Conservation (phyloP, 1,140 invertebrate genomes). For the Zeugodacus cucurbitae region DNA sequence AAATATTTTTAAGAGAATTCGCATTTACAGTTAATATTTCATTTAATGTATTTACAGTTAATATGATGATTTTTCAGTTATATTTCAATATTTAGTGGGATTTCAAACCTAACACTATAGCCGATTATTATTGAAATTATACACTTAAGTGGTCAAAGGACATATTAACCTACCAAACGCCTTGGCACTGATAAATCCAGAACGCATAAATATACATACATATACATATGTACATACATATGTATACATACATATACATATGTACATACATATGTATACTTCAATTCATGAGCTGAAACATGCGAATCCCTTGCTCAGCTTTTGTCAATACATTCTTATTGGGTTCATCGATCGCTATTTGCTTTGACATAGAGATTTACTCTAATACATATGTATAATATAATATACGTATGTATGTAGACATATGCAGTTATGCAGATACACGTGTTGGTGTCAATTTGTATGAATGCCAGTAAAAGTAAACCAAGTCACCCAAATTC, state of each 20-base stretch:
- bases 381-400: background rate
- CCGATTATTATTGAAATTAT: background rate
- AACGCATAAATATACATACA: background rate
- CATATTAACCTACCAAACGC: background rate
- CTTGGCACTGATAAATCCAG: background rate
- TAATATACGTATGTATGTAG: background rate
- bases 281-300: background rate
- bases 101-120: background rate
- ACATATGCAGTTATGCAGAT: background rate
- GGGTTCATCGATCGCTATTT: conserved; percentile 8
- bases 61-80: too few relatives aligned
- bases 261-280: background rate
- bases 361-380: background rate
- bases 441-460: too few relatives aligned
- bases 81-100: too few relatives aligned
- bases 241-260: too few relatives aligned
- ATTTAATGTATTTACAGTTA: too few relatives aligned
- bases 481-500: background rate
- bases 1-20: too few relatives aligned
- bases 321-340: background rate
- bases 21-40: too few relatives aligned
- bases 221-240: background rate
- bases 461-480: background rate
- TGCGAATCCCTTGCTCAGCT: background rate
- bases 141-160: background rate